These are phyloP conservation scores for Phortica variegata DNA, from an alignment of 1,140 invertebrate genomes.

Conservation along the genomic window DNA sequence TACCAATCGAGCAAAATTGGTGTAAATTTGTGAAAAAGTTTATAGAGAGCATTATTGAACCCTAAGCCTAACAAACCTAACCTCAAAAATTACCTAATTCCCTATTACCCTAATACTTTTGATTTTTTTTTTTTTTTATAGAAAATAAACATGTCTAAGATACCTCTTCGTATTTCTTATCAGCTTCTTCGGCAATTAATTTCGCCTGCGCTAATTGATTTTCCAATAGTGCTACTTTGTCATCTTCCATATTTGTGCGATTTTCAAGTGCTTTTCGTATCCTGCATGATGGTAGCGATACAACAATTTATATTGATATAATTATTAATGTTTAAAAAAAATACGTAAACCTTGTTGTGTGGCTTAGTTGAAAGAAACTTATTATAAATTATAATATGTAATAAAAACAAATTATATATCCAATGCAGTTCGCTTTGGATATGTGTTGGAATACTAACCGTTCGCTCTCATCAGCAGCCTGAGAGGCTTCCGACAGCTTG, in stretches of 20 bases:
- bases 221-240: slow-evolving; percentile 91
- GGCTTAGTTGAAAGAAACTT: background rate
- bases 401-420: slow-evolving; percentile 21
- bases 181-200: slow-evolving; percentile 96
- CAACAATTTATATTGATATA: slow-evolving; percentile 34
- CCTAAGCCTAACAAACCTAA: slow-evolving; percentile 37
- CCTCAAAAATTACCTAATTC: slow-evolving; percentile 46
- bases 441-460: slow-evolving; percentile 73
- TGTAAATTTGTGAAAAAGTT: slow-evolving; percentile 14
- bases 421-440: slow-evolving; percentile 19
- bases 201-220: slow-evolving; percentile 94
- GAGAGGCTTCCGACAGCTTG: slow-evolving; percentile 97
- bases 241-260: slow-evolving; percentile 98
- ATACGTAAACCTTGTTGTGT: no score
- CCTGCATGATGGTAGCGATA: slow-evolving; percentile 63
- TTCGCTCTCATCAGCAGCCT: slow-evolving; percentile 99
- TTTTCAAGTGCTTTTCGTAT: slow-evolving; percentile 98
- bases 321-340: slow-evolving; percentile 19
- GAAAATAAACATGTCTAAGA: slow-evolving; percentile 28
- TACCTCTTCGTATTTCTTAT: slow-evolving; percentile 99
- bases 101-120: slow-evolving; percentile 41
- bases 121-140: slow-evolving; percentile 17
- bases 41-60: slow-evolving; percentile 45
- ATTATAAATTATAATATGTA: slow-evolving; percentile 13
- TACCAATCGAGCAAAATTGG: background rate